Percentiles rank a stretch among this genome's conserved stretches.
phyloP scores from a whole-genome alignment of 1,140 invertebrate species.

The Trachymyrmex cornetzi region DNA sequence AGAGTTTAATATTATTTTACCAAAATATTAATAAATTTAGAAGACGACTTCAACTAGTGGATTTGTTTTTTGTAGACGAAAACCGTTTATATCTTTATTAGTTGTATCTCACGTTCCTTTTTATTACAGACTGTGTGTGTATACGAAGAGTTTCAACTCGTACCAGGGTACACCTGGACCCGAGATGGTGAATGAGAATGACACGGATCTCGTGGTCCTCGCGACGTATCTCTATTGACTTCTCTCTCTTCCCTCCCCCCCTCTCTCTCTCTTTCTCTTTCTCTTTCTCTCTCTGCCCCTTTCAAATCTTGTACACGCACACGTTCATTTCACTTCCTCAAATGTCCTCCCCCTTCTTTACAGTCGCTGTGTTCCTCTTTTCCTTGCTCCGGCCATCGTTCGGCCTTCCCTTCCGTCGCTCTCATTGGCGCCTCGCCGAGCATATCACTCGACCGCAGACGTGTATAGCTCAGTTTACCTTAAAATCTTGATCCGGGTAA shows the following conservation, averaged over 20 bases:
- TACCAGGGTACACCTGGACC: constrained; percentile 61
- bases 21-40: background rate
- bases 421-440: constrained; percentile 60
- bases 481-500: constrained; percentile 65
- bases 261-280: background rate
- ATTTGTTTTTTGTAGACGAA: background rate
- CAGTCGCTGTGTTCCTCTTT: constrained; percentile 9
- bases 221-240: constrained; percentile 2
- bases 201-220: constrained; percentile 49
- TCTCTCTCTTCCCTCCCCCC: constrained; percentile 22
- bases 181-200: constrained; percentile 67
- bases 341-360: background rate
- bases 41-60: background rate
- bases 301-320: background rate
- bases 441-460: constrained; percentile 58
- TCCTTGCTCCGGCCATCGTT: constrained; percentile 52
- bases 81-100: background rate
- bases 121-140: constrained; percentile 50
- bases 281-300: background rate
- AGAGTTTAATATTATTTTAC: background rate
- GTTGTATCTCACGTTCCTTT: background rate
- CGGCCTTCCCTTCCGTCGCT: constrained; percentile 55
- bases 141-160: constrained; percentile 67
- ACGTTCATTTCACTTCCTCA: constrained; percentile 50
- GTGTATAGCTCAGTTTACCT: constrained; percentile 76